Evolutionary conservation across 2,888 invertebrate genomes (phyloP).

Genomic region (Drosophila subquinaria): DNA sequence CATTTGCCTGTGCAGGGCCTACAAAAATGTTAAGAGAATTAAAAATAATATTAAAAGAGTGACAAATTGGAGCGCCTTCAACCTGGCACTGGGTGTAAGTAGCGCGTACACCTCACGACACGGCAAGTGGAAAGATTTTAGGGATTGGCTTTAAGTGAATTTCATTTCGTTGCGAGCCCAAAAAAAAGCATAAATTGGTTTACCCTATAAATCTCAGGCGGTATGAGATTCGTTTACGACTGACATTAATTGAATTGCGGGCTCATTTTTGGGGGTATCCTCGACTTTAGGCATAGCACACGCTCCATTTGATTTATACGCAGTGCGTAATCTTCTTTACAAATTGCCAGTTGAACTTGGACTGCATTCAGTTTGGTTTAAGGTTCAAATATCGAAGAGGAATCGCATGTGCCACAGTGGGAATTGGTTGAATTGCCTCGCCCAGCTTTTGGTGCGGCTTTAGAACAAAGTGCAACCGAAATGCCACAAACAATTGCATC

Average conservation of each 20-base stretch:
- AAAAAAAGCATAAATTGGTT: slow-evolving; percentile 55
- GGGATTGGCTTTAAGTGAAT: slow-evolving; percentile 77
- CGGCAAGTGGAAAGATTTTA: slow-evolving; percentile 62
- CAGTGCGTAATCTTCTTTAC: slow-evolving; percentile 55
- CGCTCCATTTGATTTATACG: slow-evolving; percentile 67
- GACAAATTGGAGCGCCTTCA: slow-evolving; percentile 79
- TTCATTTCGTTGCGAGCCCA: slow-evolving; percentile 46
- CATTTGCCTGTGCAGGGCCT: slow-evolving; percentile 40
- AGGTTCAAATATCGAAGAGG: slow-evolving; percentile 1
- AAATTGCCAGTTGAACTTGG: slow-evolving; percentile 35
- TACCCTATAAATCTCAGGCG: slow-evolving; percentile 72
- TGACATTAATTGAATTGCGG: slow-evolving; percentile 76
- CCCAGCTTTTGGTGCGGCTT: slow-evolving; percentile 56
- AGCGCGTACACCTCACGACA: slow-evolving; percentile 41
- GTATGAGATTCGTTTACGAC: slow-evolving; percentile 57
- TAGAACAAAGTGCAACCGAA: slow-evolving; percentile 77
- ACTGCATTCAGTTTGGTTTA: slow-evolving; percentile 4
- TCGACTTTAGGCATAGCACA: slow-evolving; percentile 56
- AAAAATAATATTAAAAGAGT: slow-evolving; percentile 47
- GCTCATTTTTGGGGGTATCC: slow-evolving; percentile 17
- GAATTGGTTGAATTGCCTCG: slow-evolving; percentile 60
- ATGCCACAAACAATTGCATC: slow-evolving; percentile 81
- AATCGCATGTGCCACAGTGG: slow-evolving; percentile 50
- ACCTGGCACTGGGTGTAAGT: slow-evolving; percentile 55
- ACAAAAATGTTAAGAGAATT: slow-evolving; percentile 26